Evolutionary conservation across 2,888 invertebrate genomes (phyloP), one percentile per base, ranked within the genome.

Genomic region (Diachrysia chrysitis): DNA sequence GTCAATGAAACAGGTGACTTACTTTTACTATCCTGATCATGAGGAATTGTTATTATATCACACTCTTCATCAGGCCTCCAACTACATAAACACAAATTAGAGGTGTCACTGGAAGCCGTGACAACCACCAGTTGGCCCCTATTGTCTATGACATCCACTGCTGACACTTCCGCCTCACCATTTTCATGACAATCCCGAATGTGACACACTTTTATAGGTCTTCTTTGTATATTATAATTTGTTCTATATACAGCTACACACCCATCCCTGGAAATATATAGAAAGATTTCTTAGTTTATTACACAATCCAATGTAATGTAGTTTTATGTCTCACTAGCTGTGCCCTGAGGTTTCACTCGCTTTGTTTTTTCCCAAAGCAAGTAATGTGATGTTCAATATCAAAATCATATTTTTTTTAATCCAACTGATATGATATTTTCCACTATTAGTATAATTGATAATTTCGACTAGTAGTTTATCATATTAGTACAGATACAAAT

Each of bases 81-180:
- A 56, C 62, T 67, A 17, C 55, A 75, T 25, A 92, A 84, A 55
- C 81, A 76, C 32, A 95, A 67, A 25, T 80, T 66, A 7, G 87
- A 76, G 58, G 87, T 87, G 25, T 84, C 72, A 65, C 78, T 83
- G 19, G 93, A 93, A 2, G 85, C 90, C 16, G 93, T 91, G 1
- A 92, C 64, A 23, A 89, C 71, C 69, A 80, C 85, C 1, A 76
- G 54, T 25, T 75, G 74, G n/a, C 71, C 69, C 35, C 74, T 74
- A 29, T 76, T 83, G 10, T 81, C 78, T 9, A 91, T 76, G 3
- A 89, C 63, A 66, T 95, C 95, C 1, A 95, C 93, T 2, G 92
- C 90, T 1, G 93, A 85, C 1, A 95, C 93, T 81, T 95, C 95
- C 3, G 87, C 85, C 12, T 73, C 62, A 0, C 95, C 95, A 75